Base-by-base conservation (phyloP, 2,797 vertebrate genomes). In the Schizopygopsis malacanthus region DNA sequence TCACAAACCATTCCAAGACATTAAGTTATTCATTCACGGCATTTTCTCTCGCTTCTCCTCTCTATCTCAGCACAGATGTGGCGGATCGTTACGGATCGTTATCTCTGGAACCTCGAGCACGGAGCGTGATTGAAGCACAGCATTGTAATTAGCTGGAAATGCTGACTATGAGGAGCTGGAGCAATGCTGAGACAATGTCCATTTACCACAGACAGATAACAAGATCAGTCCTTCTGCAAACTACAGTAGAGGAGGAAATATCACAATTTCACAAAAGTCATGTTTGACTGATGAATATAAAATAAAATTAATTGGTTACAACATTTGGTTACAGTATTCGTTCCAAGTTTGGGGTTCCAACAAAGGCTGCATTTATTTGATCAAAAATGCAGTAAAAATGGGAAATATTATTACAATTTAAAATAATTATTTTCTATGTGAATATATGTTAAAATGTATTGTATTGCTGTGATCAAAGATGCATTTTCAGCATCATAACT, bases 111-210 rank as follows among this genome's bases (percentile, higher is more conserved):
- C 82, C 78, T 71, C 45, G n/a, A 85, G 82, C 79, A 69, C 52
- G 65, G 56, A 88, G 78, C 79, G 77, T 75, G 89, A 93, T 82
- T 91, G 85, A 90, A 90, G 88, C 77, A 20, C 67, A 63, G 86
- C 86, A 67, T 90, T 87, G 88, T 89, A 91, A 94, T 94, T 91
- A 90, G 81, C 79, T 67, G 79, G 90, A 92, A 91, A 82, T 89
- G 89, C 92, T 92, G 92, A 93, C 87, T 84, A 54, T 25, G 59
- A 10, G 50, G 56, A 6, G 81, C 72, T 83, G 85, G 79, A 70
- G 13, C 25, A 28, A 70, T 22, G 25, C 25, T 33, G 56, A 87
- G 87, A 85, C 76, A 45, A 84, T 83, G 81, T 63, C 22, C 3
- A 33, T 91, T 89, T 90, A 83, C 88, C 86, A 88, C 73, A 54